Conservation (phyloP, 1,140 invertebrate species). For the Reticulitermes speratus region DNA sequence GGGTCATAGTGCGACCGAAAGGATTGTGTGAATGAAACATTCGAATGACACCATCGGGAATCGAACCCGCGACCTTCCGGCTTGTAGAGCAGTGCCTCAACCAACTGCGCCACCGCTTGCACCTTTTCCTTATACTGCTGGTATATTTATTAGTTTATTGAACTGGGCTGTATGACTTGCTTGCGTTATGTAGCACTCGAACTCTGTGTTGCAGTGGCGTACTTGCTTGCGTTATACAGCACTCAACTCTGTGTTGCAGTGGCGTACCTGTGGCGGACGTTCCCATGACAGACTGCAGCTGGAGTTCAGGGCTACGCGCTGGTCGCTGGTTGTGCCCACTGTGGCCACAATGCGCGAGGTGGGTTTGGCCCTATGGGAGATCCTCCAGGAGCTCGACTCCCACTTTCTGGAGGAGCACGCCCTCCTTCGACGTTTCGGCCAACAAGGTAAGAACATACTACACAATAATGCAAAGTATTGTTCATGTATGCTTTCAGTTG, state of each 20-base stretch:
- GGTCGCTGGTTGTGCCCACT: conserved; percentile 52
- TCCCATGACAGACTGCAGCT: conserved; percentile 63
- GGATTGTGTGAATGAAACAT: too few relatives aligned
- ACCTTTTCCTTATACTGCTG: too few relatives aligned
- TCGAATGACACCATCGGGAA: too few relatives aligned
- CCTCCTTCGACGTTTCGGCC: conserved; percentile 42
- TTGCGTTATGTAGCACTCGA: too few relatives aligned
- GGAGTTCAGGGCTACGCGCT: conserved; percentile 65
- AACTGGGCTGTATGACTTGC: too few relatives aligned
- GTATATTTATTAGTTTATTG: too few relatives aligned
- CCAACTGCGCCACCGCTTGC: too few relatives aligned
- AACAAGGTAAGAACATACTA: conserved; percentile 40
- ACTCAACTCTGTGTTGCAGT: conserved; percentile 46
- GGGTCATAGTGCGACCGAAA: too few relatives aligned
- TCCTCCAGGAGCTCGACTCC: conserved; percentile 52
- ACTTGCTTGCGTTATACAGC: conserved; percentile 46
- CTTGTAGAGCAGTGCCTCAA: too few relatives aligned
- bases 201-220: conserved; percentile 55
- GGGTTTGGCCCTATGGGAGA: conserved; percentile 52
- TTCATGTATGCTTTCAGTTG: too few relatives aligned
- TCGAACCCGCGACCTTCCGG: too few relatives aligned
- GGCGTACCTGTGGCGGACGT: conserved; percentile 62
- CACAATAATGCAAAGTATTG: not conserved
- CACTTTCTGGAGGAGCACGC: conserved; percentile 53
- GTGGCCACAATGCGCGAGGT: conserved; percentile 52